These are phyloP conservation scores for Torymus auratus DNA, from an alignment of 2,888 invertebrate genomes.

Conservation along the genomic window DNA sequence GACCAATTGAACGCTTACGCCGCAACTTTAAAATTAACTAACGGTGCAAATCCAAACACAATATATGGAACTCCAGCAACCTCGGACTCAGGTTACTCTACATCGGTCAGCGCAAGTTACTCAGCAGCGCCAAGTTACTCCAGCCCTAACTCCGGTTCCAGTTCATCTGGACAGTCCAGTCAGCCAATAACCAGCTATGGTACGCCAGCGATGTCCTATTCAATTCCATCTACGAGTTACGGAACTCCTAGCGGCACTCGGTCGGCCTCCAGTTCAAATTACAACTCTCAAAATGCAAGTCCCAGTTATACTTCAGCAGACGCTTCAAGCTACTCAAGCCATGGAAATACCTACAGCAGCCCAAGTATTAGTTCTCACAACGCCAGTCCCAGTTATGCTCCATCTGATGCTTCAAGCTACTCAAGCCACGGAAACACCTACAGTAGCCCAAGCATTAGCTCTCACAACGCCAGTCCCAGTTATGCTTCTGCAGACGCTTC, in stretches of 20 bases:
- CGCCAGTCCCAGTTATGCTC: conserved; percentile 52
- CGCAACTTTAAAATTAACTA: conserved; percentile 19
- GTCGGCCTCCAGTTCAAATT: conserved; percentile 34
- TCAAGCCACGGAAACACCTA: conserved; percentile 41
- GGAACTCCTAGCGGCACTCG: conserved; percentile 40
- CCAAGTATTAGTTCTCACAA: conserved; percentile 54
- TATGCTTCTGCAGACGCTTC: conserved; percentile 54
- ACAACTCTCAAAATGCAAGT: conserved; percentile 34
- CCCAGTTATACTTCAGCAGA: conserved; percentile 56
- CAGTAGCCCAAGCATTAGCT: conserved; percentile 53
- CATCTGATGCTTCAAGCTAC: conserved; percentile 51
- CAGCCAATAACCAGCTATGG: conserved; percentile 54
- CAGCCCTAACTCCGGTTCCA: neutral
- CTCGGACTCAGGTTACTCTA: conserved; percentile 36
- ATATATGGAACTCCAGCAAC: conserved; percentile 49
- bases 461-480: conserved; percentile 45
- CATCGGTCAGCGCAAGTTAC: conserved; percentile 47
- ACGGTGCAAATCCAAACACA: conserved; percentile 54
- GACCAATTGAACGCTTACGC: conserved; percentile 8
- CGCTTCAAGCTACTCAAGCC: conserved; percentile 48
- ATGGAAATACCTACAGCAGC: conserved; percentile 39
- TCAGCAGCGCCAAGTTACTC: conserved; percentile 50
- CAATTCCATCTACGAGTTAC: conserved; percentile 54
- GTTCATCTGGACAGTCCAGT: conserved; percentile 24
- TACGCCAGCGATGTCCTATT: conserved; percentile 44